Base-by-base conservation (phyloP, 2,888 invertebrate species). In the Andricus curvator region DNA sequence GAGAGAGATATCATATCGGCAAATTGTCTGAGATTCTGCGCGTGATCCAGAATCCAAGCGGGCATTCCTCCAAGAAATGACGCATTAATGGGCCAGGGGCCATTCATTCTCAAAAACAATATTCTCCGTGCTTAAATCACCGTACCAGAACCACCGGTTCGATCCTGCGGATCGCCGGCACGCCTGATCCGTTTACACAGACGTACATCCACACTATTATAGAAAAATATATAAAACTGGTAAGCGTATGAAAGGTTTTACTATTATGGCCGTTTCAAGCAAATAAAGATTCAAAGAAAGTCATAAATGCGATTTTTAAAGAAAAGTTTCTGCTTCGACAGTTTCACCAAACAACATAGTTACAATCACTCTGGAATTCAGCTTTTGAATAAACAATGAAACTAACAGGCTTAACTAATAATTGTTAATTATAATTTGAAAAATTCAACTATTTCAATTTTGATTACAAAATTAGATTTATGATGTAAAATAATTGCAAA, bases 51-150 rank as follows among this genome's bases (percentile, higher is more conserved):
- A 79, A 77, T 67, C 78, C 79, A 67, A 76, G 41, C 78, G 89
- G 87, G 88, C 88, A 82, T 85, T 79, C 80, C 88, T 89, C 89
- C 88, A 88, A 85, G 86, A 83, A 85, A 86, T 86, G 86, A 88
- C 84, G 86, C 83, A 89, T 88, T 86, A 84, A 86, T 81, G 81
- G 70, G 68, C 81, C 68, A 67, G 65, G 60, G 74, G 77, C 83
- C 81, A 87, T 88, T 84, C 85, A 84, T 88, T 84, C 82, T 85
- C 83, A 78, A 86, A 86, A 88, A 87, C 88, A 86, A 88, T 88
- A 84, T 87, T 84, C 83, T 78, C 81, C 62, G 56, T 83, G 80
- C 80, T 81, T 85, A 86, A 86, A 85, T 87, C 85, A 85, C 84
- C 70, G 77, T 48, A 44, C 74, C 76, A 20, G 66, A 78, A 80